A percentile compares a stretch with the other conserved stretches of the same genome.
Evolutionary conservation across 2,113 vertebrate species (phyloP).

Genomic region (Hucho hucho): DNA sequence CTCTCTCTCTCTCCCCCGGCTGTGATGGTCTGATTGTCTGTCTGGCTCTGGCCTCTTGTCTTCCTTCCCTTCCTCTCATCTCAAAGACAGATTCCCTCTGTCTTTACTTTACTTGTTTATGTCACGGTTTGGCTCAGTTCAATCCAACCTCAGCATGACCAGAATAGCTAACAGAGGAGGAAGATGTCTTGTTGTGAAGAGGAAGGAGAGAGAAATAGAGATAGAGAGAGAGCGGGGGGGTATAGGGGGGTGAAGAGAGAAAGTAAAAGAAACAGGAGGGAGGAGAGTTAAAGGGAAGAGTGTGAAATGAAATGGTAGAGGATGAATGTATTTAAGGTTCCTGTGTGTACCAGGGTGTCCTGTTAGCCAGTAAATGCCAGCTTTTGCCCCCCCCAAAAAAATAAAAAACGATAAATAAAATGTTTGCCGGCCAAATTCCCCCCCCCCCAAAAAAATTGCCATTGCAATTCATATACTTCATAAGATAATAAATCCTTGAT

Average conservation of each 20-base stretch:
- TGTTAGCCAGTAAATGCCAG: too few relatives aligned
- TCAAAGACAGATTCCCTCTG: constrained; percentile 12
- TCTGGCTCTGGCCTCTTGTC: background rate
- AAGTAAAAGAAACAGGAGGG: background rate
- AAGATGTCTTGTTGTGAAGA: background rate
- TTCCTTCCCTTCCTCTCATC: constrained; percentile 20
- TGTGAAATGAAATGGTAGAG: background rate
- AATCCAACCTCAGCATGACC: constrained; percentile 15
- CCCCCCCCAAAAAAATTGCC: too few relatives aligned
- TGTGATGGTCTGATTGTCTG: constrained; percentile 5
- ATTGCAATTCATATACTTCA: too few relatives aligned
- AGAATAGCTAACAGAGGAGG: background rate
- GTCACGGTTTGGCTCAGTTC: background rate
- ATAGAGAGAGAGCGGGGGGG: too few relatives aligned
- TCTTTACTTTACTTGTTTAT: background rate
- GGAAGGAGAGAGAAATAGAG: too few relatives aligned
- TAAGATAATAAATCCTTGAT: too few relatives aligned
- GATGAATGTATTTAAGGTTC: background rate
- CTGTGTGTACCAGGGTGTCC: background rate
- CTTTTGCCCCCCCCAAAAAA: too few relatives aligned
- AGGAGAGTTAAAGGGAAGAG: background rate
- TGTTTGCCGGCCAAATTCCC: too few relatives aligned
- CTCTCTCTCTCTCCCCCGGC: background rate
- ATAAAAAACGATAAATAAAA: too few relatives aligned
- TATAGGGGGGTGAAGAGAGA: background rate